Base-by-base conservation (phyloP, 2,113 vertebrate genomes). In the Lamprotornis superbus region DNA sequence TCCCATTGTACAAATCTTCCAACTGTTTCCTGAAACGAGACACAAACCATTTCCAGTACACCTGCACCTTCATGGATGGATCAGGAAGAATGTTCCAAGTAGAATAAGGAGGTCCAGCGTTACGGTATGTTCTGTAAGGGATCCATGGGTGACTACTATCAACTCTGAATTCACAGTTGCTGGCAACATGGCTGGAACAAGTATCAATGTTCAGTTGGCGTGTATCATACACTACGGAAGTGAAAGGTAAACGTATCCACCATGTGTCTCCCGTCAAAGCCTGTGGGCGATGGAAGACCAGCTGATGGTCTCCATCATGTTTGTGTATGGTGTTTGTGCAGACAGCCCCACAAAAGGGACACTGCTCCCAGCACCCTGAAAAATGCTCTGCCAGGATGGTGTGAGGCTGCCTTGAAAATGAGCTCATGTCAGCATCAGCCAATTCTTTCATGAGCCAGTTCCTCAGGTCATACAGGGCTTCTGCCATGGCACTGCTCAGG, bases 1-100 rank as follows among this genome's bases (percentile, higher is more conserved):
- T 50, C 25, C 14, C 14, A 15, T 15, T 27, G 50, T 97, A 90
- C 10, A 15, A 2, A 2, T 75, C 5, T 76, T 98, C 98, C 15
- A 98, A n/a, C 2, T 98, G 11, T 28, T 21, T 19, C 28, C 89
- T 94, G 96, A 98, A 98, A 33, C 19, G 94, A 69, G 37, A 98
- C 27, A 98, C 70, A 96, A 98, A 98, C 98, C 98, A 98, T 87
- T 97, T 98, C 98, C 98, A 98, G 46, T 98, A 98, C 0, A 4
- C 14, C 55, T 97, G 96, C 20, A n/a, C n/a, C n/a, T n/a, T n/a
- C n/a, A 53, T 31, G 8, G 98, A 98, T 20, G 50, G 4, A 57
- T 98, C 98, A 11, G 98, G 30, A 8, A 91, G 94, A 46, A 98
- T 98, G 8, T 3, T 92, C 98, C 98, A 98, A 1, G 6, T 80